Conservation (phyloP, 2,113 vertebrate species). For the Rhinolophus ferrumequinum region DNA sequence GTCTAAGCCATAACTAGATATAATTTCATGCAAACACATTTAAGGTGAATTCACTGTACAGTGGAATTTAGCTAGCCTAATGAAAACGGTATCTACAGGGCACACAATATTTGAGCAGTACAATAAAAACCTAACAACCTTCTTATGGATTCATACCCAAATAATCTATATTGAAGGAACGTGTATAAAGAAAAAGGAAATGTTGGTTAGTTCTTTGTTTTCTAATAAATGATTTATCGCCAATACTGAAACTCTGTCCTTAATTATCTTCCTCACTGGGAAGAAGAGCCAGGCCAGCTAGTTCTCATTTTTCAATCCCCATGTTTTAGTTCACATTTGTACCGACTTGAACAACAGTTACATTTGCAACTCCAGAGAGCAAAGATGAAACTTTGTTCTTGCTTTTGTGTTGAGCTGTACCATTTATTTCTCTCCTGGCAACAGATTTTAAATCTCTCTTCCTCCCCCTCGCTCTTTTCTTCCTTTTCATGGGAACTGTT, state of each 20-base stretch:
- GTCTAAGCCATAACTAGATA: not conserved
- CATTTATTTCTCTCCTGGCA: conserved; percentile 86
- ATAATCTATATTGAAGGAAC: not conserved
- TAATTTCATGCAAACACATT: conserved; percentile 41
- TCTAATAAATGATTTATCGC: not conserved
- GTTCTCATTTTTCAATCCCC: conserved; percentile 74
- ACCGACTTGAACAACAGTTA: conserved; percentile 72
- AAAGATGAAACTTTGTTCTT: conserved; percentile 83
- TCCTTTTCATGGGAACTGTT: conserved; percentile 85
- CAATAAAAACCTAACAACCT: not conserved
- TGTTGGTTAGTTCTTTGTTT: not conserved
- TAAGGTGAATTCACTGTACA: conserved; percentile 25
- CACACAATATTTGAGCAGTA: fast-evolving
- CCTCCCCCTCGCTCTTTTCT: conserved; percentile 64
- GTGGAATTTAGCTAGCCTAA: not conserved
- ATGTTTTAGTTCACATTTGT: conserved; percentile 73
- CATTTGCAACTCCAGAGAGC: conserved; percentile 79
- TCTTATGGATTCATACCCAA: not conserved
- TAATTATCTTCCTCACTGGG: conserved; percentile 2
- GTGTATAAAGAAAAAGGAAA: not conserved
- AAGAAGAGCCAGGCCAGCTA: conserved; percentile 35
- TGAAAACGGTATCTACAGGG: not conserved
- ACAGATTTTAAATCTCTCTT: conserved; percentile 82
- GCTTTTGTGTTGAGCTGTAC: conserved; percentile 79
- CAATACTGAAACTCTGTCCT: not conserved